Base-by-base conservation (phyloP, 2,888 invertebrate genomes). In the Dorcus parallelipipedus region DNA sequence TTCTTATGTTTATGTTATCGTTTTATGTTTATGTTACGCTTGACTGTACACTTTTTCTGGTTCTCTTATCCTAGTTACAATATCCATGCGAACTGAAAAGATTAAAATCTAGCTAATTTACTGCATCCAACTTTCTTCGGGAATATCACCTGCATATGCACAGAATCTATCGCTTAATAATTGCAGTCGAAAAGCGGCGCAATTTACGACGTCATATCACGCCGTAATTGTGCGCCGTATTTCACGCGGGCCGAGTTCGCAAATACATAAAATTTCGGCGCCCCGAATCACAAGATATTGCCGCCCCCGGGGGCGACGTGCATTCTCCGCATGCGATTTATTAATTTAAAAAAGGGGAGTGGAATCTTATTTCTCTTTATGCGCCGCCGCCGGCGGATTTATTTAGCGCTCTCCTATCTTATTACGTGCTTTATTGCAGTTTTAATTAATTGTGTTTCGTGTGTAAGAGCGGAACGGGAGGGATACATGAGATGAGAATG, bases 201-300 rank as follows among this genome's bases (percentile, higher is more conserved):
- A 60, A 60, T 62, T 65, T 65, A 65, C 52, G 58, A 51, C 53
- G 58, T 63, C 60, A 50, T 55, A 65, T 64, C 59, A 64, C 61
- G 56, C 55, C 38, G 64, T 64, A 65, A 65, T 65, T 64, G 64
- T 58, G 45, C 58, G 43, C 60, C 59, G 57, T 65, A 65, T 61
- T 60, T 65, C 65, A 65, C 61, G 61, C 60, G 26, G 61, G 64
- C 60, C 60, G 62, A 61, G 54, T 63, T 64, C 61, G 66, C 66
- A 67, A 66, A 68, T 67, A 65, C 68, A 72, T 72, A 72, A 74
- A 73, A 75, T 73, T 73, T 70, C 64, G 69, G 71, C 68, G 67
- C 68, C 7, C 26, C 73, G 71, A 70, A 73, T 73, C 71, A 72
- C 64, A 52, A 66, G 71, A 72, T 73, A 73, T 73, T 72, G 67